Conservation (phyloP, 2,888 invertebrate species). For the Tigriopus californicus region DNA sequence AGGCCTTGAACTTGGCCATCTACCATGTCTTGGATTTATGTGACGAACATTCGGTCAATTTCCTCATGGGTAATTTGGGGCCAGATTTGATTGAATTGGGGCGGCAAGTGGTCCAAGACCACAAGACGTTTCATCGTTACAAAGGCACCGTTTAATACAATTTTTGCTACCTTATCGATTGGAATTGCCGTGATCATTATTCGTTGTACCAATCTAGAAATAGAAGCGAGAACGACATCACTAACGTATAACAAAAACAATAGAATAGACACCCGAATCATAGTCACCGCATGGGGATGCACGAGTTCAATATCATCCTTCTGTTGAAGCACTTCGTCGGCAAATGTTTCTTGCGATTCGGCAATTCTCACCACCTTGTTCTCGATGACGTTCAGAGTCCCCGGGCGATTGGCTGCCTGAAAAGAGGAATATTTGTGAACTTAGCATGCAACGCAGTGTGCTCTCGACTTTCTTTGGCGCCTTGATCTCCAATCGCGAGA, state of each 20-base stretch:
- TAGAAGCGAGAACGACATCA: slow-evolving; percentile 82
- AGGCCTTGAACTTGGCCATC: no score
- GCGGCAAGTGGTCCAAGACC: no score
- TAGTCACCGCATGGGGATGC: slow-evolving; percentile 64
- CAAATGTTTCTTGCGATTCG: slow-evolving; percentile 81
- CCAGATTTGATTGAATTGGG: no score
- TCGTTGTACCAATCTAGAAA: slow-evolving; percentile 99
- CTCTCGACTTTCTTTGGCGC: not conserved
- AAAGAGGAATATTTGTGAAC: not conserved
- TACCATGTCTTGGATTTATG: no score
- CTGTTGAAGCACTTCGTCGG: slow-evolving; percentile 82
- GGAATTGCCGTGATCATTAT: no score
- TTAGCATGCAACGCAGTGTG: no score
- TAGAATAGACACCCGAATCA: slow-evolving; percentile 76
- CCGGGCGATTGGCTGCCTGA: no score
- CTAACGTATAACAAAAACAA: slow-evolving; percentile 87
- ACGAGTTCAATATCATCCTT: slow-evolving; percentile 82
- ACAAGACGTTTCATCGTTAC: no score
- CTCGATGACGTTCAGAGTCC: slow-evolving; percentile 28
- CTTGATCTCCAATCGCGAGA: slow-evolving; percentile 40
- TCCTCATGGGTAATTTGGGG: no score
- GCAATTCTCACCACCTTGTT: slow-evolving; percentile 88
- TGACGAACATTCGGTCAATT: no score
- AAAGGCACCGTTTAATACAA: no score
- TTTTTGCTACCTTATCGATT: no score